Percentiles rank a stretch among this genome's conserved stretches.
Conservation (phyloP, 2,113 vertebrate species). For the Cyanistes caeruleus region DNA sequence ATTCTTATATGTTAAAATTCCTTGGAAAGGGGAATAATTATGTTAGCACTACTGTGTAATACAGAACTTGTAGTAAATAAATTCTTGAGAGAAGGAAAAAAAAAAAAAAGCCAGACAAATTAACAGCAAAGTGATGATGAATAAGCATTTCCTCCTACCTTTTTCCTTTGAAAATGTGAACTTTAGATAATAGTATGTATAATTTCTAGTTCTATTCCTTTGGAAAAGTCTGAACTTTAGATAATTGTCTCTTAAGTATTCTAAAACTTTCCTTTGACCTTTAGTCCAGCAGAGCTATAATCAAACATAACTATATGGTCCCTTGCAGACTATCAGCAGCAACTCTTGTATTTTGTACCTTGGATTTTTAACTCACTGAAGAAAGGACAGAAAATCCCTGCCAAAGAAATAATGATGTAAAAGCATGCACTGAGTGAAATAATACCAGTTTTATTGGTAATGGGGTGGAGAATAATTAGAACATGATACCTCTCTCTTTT, state of each 20-base stretch:
- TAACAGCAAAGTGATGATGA: slow-evolving; percentile 18
- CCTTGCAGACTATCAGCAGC: background rate
- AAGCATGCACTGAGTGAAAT: background rate
- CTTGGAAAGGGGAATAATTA: background rate
- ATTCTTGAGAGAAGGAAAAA: background rate
- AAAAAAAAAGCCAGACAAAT: background rate
- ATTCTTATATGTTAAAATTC: background rate
- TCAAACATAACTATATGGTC: slow-evolving; percentile 41
- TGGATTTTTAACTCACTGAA: slow-evolving; percentile 8
- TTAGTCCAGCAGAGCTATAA: slow-evolving; percentile 51
- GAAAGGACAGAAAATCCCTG: background rate
- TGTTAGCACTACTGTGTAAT: background rate
- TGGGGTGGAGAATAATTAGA: background rate
- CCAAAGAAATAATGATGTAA: background rate
- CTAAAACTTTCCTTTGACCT: slow-evolving; percentile 69
- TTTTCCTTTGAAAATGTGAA: slow-evolving; percentile 58
- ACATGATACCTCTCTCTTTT: background rate
- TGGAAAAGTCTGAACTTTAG: slow-evolving; percentile 72
- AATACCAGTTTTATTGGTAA: background rate
- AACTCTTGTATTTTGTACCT: background rate
- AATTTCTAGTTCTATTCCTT: slow-evolving; percentile 59
- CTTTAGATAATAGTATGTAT: slow-evolving; percentile 68
- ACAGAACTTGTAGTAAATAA: background rate
- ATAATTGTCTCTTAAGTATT: slow-evolving; percentile 71
- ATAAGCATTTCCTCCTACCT: background rate